A percentile compares a stretch with the other conserved stretches of the same genome.
phyloP scores from a whole-genome alignment of 2,888 invertebrate genomes.

The Tetranychus truncatus region DNA sequence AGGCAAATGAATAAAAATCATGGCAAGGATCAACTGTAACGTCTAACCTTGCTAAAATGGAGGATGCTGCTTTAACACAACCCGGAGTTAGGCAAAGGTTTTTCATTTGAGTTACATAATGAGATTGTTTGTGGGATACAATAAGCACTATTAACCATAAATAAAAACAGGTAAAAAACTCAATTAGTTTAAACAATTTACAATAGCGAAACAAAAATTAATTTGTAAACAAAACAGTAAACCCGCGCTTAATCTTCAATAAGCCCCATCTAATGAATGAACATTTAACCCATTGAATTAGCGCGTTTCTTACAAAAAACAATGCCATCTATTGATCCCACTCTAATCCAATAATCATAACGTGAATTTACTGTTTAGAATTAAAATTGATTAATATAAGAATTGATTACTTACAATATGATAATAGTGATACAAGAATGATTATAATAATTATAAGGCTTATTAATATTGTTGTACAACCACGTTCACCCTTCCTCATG shows the following conservation, averaged over 20 bases:
- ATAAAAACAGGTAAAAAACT: neutral
- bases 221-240: too few species aligned
- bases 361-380: too few species aligned
- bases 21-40: constrained; percentile 30
- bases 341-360: too few species aligned
- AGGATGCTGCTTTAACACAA: constrained; percentile 29
- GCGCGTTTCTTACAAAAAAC: neutral
- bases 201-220: too few species aligned
- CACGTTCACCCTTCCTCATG: neutral
- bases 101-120: neutral
- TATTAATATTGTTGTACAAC: neutral
- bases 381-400: too few species aligned
- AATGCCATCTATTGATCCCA: too few species aligned
- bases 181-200: neutral
- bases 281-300: neutral
- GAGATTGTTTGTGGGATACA: neutral
- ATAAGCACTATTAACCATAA: neutral
- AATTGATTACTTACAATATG: neutral
- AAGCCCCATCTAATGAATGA: too few species aligned
- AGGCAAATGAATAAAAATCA: constrained; percentile 34
- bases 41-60: constrained; percentile 31
- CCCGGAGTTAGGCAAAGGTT: constrained; percentile 14
- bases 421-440: neutral
- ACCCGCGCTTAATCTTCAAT: too few species aligned
- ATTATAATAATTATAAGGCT: neutral